These are phyloP conservation scores for Chloebia gouldiae DNA, from an alignment of 2,113 vertebrate species.

Conservation along the genomic window DNA sequence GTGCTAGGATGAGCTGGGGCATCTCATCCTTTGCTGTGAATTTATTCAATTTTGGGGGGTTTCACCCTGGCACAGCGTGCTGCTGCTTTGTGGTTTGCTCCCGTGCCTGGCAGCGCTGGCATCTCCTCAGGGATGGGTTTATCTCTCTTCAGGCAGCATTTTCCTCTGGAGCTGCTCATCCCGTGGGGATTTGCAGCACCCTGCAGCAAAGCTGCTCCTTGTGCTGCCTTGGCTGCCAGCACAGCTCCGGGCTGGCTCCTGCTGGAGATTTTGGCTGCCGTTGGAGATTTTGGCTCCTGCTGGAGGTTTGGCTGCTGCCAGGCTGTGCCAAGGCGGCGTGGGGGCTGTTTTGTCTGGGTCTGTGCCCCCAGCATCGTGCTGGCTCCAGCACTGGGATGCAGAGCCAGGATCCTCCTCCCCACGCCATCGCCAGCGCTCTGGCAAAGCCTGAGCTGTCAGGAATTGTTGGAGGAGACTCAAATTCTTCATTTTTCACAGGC, in stretches of 20 bases:
- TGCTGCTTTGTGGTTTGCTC: not conserved
- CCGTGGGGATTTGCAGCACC: not conserved
- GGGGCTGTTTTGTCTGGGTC: conserved; percentile 36
- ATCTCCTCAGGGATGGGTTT: not conserved
- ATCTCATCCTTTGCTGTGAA: not conserved
- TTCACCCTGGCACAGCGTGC: fast-evolving
- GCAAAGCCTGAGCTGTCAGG: not conserved
- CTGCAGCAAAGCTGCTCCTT: not conserved
- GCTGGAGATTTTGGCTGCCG: not conserved
- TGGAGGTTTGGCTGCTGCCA: not conserved
- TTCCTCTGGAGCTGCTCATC: not conserved
- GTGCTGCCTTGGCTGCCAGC: not conserved
- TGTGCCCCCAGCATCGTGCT: not conserved
- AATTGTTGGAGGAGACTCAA: conserved; percentile 17
- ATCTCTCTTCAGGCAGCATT: not conserved
- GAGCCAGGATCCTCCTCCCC: not conserved
- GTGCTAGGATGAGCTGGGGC: not conserved
- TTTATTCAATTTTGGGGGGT: not conserved
- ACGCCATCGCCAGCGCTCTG: not conserved
- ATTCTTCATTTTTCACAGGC: conserved; percentile 3
- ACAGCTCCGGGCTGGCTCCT: not conserved
- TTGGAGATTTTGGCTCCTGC: not conserved
- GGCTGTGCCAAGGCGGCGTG: not conserved
- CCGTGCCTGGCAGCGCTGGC: not conserved
- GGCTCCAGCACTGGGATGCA: not conserved